A percentile compares a stretch with the other conserved stretches of the same genome.
phyloP scores from a whole-genome alignment of 2,113 vertebrate genomes.

The Cyanocitta stelleri region DNA sequence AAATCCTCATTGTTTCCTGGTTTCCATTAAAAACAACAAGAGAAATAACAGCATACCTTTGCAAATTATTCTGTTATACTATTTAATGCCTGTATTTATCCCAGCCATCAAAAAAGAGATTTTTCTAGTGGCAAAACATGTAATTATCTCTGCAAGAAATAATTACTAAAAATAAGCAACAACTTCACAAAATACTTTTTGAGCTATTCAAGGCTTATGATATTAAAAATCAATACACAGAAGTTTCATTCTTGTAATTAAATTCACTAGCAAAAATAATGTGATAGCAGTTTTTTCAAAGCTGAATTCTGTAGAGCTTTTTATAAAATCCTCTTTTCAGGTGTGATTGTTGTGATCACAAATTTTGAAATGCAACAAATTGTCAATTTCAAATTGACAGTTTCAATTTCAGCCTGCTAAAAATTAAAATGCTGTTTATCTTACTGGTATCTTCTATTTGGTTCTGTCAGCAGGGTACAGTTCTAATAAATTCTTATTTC shows the following conservation, averaged over 20 bases:
- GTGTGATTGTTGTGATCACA: neutral
- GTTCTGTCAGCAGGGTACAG: neutral
- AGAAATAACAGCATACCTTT: neutral
- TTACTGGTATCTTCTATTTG: neutral
- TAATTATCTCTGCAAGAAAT: neutral
- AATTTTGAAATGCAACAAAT: neutral
- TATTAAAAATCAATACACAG: neutral
- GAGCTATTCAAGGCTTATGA: neutral
- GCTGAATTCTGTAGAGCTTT: neutral
- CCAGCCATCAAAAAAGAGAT: neutral
- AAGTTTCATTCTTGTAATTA: neutral
- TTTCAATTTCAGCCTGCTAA: neutral
- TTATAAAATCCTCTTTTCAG: neutral
- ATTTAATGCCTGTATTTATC: neutral
- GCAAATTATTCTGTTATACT: neutral
- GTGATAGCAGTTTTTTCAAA: neutral
- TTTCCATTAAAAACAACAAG: neutral
- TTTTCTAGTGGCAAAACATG: neutral
- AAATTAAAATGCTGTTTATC: neutral
- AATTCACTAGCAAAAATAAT: neutral
- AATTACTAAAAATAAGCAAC: neutral
- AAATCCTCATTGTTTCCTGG: neutral
- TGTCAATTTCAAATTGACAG: neutral
- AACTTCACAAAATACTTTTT: neutral
- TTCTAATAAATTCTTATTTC: neutral